Conservation (phyloP, 2,113 vertebrate genomes). For the Scomber colias region DNA sequence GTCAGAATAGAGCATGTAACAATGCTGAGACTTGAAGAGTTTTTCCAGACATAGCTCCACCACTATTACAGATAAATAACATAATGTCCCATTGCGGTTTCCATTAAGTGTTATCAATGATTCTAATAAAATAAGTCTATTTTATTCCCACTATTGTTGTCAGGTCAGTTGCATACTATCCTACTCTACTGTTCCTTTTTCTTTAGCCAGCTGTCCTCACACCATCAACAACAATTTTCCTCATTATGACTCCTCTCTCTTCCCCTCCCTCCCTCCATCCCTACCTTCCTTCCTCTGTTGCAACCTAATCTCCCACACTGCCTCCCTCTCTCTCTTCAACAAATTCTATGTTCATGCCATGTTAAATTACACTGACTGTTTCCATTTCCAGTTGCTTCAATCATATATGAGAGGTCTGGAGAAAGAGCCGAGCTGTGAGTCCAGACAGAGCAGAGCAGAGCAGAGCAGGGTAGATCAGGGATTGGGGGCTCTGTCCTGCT, state of each 20-base stretch:
- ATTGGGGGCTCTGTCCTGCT: slow-evolving; percentile 29
- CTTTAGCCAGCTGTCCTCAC: slow-evolving; percentile 9
- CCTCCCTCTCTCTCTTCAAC: slow-evolving; percentile 40
- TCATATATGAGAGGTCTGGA: slow-evolving; percentile 68
- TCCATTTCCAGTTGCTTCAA: slow-evolving; percentile 74
- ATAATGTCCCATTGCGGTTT: background rate
- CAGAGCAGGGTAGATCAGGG: slow-evolving; percentile 43
- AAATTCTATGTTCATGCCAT: slow-evolving; percentile 58
- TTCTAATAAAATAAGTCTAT: background rate
- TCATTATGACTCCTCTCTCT: slow-evolving; percentile 11
- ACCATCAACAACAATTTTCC: slow-evolving; percentile 26
- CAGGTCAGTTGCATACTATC: slow-evolving; percentile 1
- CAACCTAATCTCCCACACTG: background rate
- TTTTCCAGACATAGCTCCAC: slow-evolving; percentile 1
- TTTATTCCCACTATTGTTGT: slow-evolving; percentile 23
- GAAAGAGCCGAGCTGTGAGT: slow-evolving; percentile 38
- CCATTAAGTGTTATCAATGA: background rate
- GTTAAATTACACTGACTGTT: slow-evolving; percentile 75
- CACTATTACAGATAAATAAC: background rate
- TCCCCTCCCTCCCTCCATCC: background rate
- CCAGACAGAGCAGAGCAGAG: slow-evolving; percentile 49
- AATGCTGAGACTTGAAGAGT: slow-evolving; percentile 1
- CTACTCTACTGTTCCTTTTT: slow-evolving; percentile 4
- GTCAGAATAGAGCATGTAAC: slow-evolving; percentile 25
- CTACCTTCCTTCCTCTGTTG: slow-evolving; percentile 8